Evolutionary conservation across 2,113 vertebrate genomes (phyloP), one percentile per base, ranked within the genome.

Genomic region (Candoia aspera): DNA sequence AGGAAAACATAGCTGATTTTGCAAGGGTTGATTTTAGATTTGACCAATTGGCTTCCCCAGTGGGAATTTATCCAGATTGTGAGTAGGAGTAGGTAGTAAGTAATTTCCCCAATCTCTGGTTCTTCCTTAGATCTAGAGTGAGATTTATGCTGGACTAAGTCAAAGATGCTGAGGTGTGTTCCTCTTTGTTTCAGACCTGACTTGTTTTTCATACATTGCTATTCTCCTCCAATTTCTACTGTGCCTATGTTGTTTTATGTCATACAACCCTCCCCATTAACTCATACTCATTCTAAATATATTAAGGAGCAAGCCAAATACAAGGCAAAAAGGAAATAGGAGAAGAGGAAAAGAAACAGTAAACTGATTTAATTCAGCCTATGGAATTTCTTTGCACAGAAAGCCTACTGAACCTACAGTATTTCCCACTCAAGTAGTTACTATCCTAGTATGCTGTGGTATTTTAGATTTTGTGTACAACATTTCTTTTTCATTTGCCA

Each of bases 361-460:
- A 54, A 86, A 86, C 42, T 53, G 57, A 64, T 91, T 62, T 91
- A 64, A 86, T 46, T 86, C 42, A 24, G 12, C 12, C 60, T 91
- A 46, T 87, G 33, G 84, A 91, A 91, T 73, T 53, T 87, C 60
- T 57, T 87, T 87, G 42, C 53, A 15, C 17, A 87, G 42, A 91
- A 73, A 73, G 85, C 49, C 68, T 53, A 87, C 62, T 42, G 60
- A 91, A 86, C 46, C 57, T n/a, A n/a, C n/a, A n/a, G n/a, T 86
- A 86, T 91, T 91, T 87, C 60, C 85, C 53, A 91, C 37, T 91
- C 23, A 62, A 42, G 60, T 73, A 73, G 86, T 86, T 87, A 73
- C 60, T 73, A 13, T 68, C 59, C 10, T 91, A 57, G 37, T 64
- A 57, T 73, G 60, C 49, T 24, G 12, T n/a, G 53, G 33, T 29